Evolutionary conservation across 2,888 invertebrate genomes (phyloP), one percentile per base, ranked within the genome.

Genomic region (Schizaphis graminum): DNA sequence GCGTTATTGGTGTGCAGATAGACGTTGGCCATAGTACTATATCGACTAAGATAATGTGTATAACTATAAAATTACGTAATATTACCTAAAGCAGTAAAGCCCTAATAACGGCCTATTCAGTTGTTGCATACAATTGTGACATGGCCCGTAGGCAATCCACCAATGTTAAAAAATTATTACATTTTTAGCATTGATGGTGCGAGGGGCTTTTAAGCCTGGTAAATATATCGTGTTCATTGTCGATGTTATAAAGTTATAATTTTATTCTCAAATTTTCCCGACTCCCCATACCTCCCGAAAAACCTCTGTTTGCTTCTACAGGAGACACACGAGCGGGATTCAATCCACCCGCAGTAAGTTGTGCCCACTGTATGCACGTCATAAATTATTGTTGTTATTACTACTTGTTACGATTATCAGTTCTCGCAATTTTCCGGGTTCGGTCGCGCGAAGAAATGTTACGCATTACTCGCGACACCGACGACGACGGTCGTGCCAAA

Each of bases 401-500:
- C 3, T 21, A 21, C 16, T 21, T 77, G 21, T 77, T 35, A 77
- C 21, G 35, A 77, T 77, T 35, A 7, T 35, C 35, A 77, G 35
- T 77, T 77, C 8, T 35, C 35, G 26, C 35, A 21, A 28, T 89
- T 57, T 89, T 89, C 89, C 89, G 56, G 89, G 89, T 89, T 89
- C 57, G 41, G 57, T 44, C 41, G 41, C 57, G 57, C 44, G 89
- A 57, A 89, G 57, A 89, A 89, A 89, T 89, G 89, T 89, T 61
- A 89, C 86, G 61, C 35, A 77, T 21, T 77, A 35, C 47, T 26
- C 56, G 10, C 44, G 16, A 11, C 61, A 49, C 41, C 21, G 35
- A 28, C 41, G 16, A 11, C 56, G 28, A 35, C 44, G 91, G 61
- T 61, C 7, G 61, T 89, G 93, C 89, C 93, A 93, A 93, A 93